phyloP scores from a whole-genome alignment of 2,888 invertebrate genomes.

The Neocrepidodera transversa region DNA sequence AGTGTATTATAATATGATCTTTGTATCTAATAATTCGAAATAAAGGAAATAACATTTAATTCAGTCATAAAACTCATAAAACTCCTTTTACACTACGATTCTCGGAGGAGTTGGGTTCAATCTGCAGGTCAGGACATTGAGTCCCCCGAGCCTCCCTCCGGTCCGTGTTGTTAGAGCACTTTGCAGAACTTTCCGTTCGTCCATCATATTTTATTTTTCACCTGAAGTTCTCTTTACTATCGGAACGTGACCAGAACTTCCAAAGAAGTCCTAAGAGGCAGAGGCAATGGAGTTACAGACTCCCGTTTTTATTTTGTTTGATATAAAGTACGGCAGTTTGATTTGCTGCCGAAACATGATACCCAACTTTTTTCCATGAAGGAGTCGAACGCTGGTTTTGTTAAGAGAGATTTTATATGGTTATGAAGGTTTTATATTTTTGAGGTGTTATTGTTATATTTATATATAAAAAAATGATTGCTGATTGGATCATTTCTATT shows the following conservation, averaged over 20 bases:
- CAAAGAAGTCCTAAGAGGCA: constrained; percentile 30
- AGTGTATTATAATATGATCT: too few species aligned
- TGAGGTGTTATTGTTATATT: too few species aligned
- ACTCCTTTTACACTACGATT: constrained; percentile 38
- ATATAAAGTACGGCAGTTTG: constrained; percentile 41
- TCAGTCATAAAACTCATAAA: constrained; percentile 11
- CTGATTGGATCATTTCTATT: too few species aligned
- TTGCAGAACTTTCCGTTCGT: constrained; percentile 45
- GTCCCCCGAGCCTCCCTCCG: constrained; percentile 37
- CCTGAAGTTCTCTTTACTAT: constrained; percentile 46
- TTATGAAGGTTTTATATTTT: constrained; percentile 1
- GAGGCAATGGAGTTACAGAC: constrained; percentile 37
- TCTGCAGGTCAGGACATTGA: constrained; percentile 40
- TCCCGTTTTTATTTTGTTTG: constrained; percentile 39
- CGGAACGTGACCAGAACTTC: constrained; percentile 47
- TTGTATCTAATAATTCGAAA: too few species aligned
- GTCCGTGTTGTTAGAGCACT: constrained; percentile 47
- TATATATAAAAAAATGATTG: too few species aligned
- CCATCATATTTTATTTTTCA: constrained; percentile 50
- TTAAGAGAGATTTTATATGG: neutral
- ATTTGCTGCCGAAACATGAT: constrained; percentile 35
- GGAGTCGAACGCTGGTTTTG: neutral
- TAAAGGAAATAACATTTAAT: constrained; percentile 14
- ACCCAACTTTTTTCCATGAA: constrained; percentile 9
- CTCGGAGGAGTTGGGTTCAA: constrained; percentile 46